A percentile compares a stretch with the other conserved stretches of the same genome.
These are phyloP conservation scores for Cheilinus undulatus DNA, from an alignment of 2,113 vertebrate genomes.

Conservation along the genomic window DNA sequence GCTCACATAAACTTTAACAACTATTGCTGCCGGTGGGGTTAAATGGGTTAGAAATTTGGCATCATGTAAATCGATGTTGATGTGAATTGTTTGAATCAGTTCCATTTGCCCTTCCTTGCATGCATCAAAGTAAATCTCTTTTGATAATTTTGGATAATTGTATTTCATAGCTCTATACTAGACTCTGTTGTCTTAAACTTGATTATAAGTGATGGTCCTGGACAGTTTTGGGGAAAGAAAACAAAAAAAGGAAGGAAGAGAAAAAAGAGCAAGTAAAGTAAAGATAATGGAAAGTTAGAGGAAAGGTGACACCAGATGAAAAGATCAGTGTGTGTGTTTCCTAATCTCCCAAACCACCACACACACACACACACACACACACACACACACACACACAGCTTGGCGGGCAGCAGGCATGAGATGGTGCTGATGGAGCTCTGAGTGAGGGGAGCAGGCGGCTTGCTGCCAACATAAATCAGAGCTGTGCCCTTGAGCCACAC, in stretches of 20 bases:
- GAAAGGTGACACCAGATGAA: constrained; percentile 55
- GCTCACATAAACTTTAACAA: too few relatives aligned
- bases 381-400: constrained; percentile 11
- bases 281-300: constrained; percentile 36
- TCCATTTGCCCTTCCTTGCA: not conserved
- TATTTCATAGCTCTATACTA: not conserved
- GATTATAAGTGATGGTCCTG: constrained; percentile 1
- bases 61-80: not conserved
- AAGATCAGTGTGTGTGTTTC: constrained; percentile 34
- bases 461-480: constrained; percentile 60
- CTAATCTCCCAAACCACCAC: constrained; percentile 48
- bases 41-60: not conserved
- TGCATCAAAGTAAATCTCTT: not conserved
- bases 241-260: too few relatives aligned
- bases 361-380: too few relatives aligned
- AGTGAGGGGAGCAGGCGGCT: constrained; percentile 31
- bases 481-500: constrained; percentile 65
- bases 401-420: constrained; percentile 32
- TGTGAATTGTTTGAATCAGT: not conserved
- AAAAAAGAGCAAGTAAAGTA: not conserved
- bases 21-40: too few relatives aligned
- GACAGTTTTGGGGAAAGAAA: too few relatives aligned
- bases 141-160: too few relatives aligned
- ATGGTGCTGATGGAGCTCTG: constrained; percentile 30
- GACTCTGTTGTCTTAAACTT: not conserved